These are phyloP conservation scores for Pteropus rufus DNA, from an alignment of 2,797 vertebrate genomes.

Conservation along the genomic window DNA sequence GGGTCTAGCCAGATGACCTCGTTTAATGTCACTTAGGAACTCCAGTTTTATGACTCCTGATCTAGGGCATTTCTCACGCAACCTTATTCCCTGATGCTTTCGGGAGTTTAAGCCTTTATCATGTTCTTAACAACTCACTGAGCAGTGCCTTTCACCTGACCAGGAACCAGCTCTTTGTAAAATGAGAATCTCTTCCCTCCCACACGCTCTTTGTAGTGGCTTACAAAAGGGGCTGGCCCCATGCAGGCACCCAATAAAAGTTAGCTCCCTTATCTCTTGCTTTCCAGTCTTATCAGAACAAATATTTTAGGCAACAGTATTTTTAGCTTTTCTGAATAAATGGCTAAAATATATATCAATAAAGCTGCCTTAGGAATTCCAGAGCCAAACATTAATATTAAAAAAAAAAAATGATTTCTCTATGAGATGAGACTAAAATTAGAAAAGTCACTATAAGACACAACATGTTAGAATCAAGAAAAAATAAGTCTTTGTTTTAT, in stretches of 20 bases:
- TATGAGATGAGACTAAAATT: constrained; percentile 31
- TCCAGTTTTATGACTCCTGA: constrained; percentile 17
- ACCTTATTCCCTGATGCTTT: background rate
- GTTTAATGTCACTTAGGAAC: background rate
- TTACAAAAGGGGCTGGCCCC: background rate
- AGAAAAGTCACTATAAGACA: constrained; percentile 34
- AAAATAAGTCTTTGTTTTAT: constrained; percentile 22
- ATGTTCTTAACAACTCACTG: background rate
- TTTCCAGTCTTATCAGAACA: constrained; percentile 35
- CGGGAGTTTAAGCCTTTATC: background rate
- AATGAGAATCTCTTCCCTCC: background rate
- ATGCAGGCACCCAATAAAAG: background rate
- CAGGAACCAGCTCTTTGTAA: constrained; percentile 32
- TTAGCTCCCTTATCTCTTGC: constrained; percentile 11
- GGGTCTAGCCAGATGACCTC: background rate
- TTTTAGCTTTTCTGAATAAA: constrained; percentile 44
- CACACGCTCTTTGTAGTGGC: background rate
- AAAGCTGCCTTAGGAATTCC: constrained; percentile 22
- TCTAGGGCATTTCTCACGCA: background rate
- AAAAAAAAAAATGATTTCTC: background rate
- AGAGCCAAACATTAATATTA: constrained; percentile 35
- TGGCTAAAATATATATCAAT: constrained; percentile 23
- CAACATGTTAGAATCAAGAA: constrained; percentile 41
- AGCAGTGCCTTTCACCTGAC: constrained; percentile 26
- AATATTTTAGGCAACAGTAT: constrained; percentile 30